Percentiles rank a stretch among this genome's conserved stretches.
Evolutionary conservation across 2,113 vertebrate genomes (phyloP).

Genomic region (Psittacula cyanocephala): DNA sequence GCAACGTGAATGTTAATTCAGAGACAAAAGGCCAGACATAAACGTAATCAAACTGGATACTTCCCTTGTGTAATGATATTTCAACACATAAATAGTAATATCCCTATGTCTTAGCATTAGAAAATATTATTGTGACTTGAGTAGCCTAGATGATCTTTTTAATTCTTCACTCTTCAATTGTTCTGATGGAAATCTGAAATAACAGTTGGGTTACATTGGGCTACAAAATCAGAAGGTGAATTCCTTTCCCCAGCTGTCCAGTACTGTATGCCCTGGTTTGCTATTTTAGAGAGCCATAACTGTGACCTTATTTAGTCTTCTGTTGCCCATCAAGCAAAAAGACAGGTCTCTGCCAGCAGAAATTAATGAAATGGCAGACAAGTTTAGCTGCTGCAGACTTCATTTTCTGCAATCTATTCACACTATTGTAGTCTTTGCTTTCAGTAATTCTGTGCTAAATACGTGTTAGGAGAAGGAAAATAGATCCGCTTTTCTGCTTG

Average conservation of each 20-base stretch:
- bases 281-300: fast-evolving
- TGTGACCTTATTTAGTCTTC: neutral
- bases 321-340: neutral
- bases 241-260: neutral
- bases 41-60: neutral
- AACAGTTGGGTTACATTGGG: fast-evolving
- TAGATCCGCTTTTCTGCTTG: neutral
- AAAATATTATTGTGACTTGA: neutral
- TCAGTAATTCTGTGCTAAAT: neutral
- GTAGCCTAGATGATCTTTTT: neutral
- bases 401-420: neutral
- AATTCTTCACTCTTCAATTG: neutral
- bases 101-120: neutral
- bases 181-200: neutral
- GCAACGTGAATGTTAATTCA: neutral
- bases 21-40: neutral
- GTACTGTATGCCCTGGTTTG: neutral
- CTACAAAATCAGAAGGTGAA: neutral
- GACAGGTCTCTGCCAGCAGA: neutral
- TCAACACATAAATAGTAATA: neutral
- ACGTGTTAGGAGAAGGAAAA: neutral
- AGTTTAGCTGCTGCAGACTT: neutral
- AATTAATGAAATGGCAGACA: neutral
- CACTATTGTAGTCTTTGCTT: neutral
- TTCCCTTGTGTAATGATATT: neutral